Evolutionary conservation across 1,140 invertebrate species (phyloP), one percentile per base, ranked within the genome.

Genomic region (Diachasmimorpha longicaudata): DNA sequence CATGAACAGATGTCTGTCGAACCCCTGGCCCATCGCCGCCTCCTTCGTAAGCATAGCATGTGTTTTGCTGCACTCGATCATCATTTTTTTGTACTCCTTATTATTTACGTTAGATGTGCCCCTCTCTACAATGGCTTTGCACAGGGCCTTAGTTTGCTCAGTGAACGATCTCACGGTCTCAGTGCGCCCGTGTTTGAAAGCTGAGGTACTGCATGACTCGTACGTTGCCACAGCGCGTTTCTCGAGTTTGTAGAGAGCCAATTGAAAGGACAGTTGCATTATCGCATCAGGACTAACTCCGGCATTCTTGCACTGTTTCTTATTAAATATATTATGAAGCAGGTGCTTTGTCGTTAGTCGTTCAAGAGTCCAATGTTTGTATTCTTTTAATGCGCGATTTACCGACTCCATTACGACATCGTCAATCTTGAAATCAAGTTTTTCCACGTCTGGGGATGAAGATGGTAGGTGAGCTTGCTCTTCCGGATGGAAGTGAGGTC

Each of bases 231-330:
- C 94, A 80, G 93, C 93, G 80, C 92, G 92, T 0, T 92, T 90
- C 69, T 93, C 91, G 46, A 94, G 89, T 80, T 93, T 93, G 83
- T 96, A 94, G 83, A 95, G 94, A 11, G 95, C 97, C 82, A 98
- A 94, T 90, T 99, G 98, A 85, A 99, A 97, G n/a, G 94, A 93
- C 5, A 99, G 88, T 86, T 99, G 98, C 94, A 99, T 98, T 8
- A 99, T 88, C 23, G 96, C 94, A 88, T 99, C 98, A 0, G 98
- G 97, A 87, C 97, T 98, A n/a, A 99, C 91, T 83, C 93, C 93
- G 81, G 92, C 91, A 77, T 92, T 91, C 85, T 99, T 99, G 82
- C 97, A 96, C 58, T 91, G 89, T 66, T 92, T 91, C 86, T 95
- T 96, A 37, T 93, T 95, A 58, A 95, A 90, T 0, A 91, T 89